A percentile compares a stretch with the other conserved stretches of the same genome.
Evolutionary conservation across 2,797 vertebrate genomes (phyloP).

Genomic region (Urosaurus nigricauda): DNA sequence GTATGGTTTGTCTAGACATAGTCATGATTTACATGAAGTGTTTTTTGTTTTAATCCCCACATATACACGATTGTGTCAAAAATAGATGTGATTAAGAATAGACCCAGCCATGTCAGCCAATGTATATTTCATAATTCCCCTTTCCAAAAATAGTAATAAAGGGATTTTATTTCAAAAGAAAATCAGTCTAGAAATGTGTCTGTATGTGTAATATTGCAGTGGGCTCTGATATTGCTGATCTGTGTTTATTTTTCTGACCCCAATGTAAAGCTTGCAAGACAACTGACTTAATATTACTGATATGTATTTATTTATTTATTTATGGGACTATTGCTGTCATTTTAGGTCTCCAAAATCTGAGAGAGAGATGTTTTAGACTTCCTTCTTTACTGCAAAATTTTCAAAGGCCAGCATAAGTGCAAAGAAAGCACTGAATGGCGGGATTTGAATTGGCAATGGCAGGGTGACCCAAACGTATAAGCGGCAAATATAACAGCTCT

Average conservation of each 20-base stretch:
- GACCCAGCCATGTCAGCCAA: conserved; percentile 22
- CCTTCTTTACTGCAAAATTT: conserved; percentile 25
- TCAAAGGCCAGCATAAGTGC: conserved; percentile 29
- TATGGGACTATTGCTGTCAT: not conserved
- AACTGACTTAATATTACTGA: no score
- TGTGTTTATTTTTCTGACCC: not conserved
- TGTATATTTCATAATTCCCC: conserved; percentile 28
- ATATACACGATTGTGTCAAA: conserved; percentile 6
- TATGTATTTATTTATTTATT: not conserved
- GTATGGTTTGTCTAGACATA: conserved; percentile 39
- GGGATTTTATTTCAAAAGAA: not conserved
- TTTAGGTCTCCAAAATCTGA: no score
- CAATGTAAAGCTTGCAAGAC: not conserved
- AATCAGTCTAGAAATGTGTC: not conserved
- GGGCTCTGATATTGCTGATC: not conserved
- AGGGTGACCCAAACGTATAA: conserved; percentile 56
- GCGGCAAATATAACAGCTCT: not conserved
- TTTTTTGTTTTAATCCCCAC: conserved; percentile 26
- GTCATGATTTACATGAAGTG: conserved; percentile 30
- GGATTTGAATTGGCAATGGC: conserved; percentile 46
- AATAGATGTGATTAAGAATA: conserved; percentile 32
- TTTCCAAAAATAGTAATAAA: conserved; percentile 15
- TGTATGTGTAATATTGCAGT: not conserved
- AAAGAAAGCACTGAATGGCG: conserved; percentile 37
- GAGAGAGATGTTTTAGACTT: conserved; percentile 45